Percentiles rank a stretch among this genome's conserved stretches.
Conservation (phyloP, 1,140 invertebrate species). For the Brachionus calyciflorus region DNA sequence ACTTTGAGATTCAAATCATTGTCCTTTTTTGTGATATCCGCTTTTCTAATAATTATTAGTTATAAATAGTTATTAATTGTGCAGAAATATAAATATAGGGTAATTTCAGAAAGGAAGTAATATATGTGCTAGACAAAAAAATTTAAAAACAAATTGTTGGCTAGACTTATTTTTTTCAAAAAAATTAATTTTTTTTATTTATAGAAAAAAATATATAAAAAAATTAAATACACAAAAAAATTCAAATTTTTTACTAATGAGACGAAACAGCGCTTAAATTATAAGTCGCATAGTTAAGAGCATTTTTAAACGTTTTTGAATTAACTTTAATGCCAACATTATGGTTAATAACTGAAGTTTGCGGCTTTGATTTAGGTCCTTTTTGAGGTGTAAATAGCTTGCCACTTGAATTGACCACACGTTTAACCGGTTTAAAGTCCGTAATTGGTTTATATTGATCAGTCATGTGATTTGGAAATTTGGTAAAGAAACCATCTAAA, state of each 20-base stretch:
- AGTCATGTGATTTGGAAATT: slow-evolving; percentile 57
- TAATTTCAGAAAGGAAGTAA: no score
- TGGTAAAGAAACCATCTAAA: slow-evolving; percentile 59
- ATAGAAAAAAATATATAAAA: not conserved
- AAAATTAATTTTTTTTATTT: not conserved
- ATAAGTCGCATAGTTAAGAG: not conserved
- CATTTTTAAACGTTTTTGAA: slow-evolving; percentile 9
- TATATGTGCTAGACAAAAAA: no score
- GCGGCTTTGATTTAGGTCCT: slow-evolving; percentile 57
- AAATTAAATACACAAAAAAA: not conserved
- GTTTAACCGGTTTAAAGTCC: slow-evolving; percentile 49
- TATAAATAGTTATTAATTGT: no score
- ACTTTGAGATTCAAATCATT: no score
- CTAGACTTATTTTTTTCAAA: not conserved
- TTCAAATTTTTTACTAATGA: not conserved
- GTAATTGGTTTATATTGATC: slow-evolving; percentile 54
- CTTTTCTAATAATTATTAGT: no score
- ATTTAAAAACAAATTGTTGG: no score
- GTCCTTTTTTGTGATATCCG: no score
- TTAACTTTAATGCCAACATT: slow-evolving; percentile 56
- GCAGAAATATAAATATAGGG: no score
- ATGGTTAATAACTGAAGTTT: slow-evolving; percentile 56
- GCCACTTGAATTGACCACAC: slow-evolving; percentile 58
- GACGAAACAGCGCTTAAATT: slow-evolving; percentile 36
- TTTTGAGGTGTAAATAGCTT: slow-evolving; percentile 57